Evolutionary conservation across 92 coral and sea anemone species (phyloP).

Genomic region (Micromussa lordhowensis): DNA sequence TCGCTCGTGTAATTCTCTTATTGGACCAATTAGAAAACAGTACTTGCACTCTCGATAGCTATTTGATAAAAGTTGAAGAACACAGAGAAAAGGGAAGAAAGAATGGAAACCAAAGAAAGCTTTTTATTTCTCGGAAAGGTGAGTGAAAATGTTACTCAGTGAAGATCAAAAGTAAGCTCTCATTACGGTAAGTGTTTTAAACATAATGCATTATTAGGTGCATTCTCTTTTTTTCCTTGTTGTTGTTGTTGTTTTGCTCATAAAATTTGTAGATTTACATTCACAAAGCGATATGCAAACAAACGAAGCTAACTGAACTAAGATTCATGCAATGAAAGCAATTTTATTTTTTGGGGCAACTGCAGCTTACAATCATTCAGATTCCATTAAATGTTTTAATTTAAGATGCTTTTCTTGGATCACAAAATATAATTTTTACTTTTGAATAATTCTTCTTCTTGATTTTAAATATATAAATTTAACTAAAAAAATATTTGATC

Average conservation of each 20-base stretch:
- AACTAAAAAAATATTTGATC: background rate
- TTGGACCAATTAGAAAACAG: background rate
- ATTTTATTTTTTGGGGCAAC: constrained; percentile 15
- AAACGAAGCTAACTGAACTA: background rate
- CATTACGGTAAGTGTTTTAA: background rate
- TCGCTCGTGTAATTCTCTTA: background rate
- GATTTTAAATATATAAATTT: background rate
- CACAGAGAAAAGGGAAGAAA: background rate
- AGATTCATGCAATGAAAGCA: constrained; percentile 15
- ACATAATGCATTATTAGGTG: background rate
- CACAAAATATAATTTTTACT: background rate
- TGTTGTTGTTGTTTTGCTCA: no score
- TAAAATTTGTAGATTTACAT: no score
- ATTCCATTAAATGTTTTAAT: constrained; percentile 7
- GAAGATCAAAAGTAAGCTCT: background rate
- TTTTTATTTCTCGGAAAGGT: background rate
- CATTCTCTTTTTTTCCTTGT: no score
- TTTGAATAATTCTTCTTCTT: background rate
- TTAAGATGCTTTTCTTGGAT: background rate
- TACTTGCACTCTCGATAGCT: background rate
- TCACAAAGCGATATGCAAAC: no score
- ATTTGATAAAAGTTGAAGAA: background rate
- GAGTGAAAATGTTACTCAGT: background rate
- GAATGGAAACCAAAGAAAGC: background rate
- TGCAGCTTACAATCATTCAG: constrained; percentile 22